These are phyloP conservation scores for Ceratina japonica DNA, from an alignment of 1,140 invertebrate genomes.

Conservation along the genomic window DNA sequence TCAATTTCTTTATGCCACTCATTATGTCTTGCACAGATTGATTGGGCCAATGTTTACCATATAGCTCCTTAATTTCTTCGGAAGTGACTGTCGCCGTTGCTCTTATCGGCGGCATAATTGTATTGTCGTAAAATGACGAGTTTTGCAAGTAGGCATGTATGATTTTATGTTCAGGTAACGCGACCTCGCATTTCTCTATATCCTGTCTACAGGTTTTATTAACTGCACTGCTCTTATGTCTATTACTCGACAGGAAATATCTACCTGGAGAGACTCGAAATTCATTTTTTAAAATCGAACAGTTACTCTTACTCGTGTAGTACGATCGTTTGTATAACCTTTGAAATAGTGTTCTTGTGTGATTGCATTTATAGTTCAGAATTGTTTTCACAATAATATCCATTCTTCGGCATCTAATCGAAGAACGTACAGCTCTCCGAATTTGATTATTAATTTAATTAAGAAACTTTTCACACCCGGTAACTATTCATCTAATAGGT, in stretches of 20 bases:
- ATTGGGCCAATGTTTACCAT: constrained; percentile 66
- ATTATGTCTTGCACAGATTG: constrained; percentile 68
- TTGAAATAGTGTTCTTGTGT: not conserved
- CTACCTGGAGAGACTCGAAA: not conserved
- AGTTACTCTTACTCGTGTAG: not conserved
- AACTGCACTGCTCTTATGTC: not conserved
- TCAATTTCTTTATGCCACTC: constrained; percentile 69
- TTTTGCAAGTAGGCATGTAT: not conserved
- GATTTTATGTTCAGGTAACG: not conserved
- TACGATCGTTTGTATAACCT: constrained; percentile 16
- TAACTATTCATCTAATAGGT: too few species aligned
- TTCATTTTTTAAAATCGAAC: not conserved
- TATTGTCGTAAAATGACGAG: not conserved
- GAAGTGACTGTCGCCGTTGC: constrained; percentile 37
- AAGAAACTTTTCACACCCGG: not conserved
- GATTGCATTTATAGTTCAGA: not conserved
- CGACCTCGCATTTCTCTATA: rapidly evolving
- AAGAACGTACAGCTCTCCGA: not conserved
- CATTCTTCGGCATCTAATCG: not conserved
- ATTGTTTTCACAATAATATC: not conserved
- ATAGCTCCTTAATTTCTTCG: constrained; percentile 62
- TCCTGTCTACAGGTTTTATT: rapidly evolving
- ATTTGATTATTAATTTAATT: too few species aligned
- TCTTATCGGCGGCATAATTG: not conserved
- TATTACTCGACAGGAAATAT: not conserved